Conservation (phyloP, 2,797 vertebrate genomes). For the Malurus leucopterus region DNA sequence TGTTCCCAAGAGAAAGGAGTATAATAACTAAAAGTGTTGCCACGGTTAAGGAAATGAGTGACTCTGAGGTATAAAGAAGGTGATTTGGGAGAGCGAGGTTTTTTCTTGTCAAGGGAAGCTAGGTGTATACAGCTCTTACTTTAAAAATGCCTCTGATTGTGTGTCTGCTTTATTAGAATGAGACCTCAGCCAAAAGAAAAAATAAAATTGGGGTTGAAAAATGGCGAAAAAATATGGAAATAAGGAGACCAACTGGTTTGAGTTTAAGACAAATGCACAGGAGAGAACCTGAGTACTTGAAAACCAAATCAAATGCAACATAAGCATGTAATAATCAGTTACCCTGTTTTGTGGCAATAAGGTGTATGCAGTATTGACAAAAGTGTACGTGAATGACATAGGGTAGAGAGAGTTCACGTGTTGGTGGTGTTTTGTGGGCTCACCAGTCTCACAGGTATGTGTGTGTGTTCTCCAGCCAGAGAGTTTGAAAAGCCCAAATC, state of each 20-base stretch:
- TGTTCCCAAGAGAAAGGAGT: not conserved
- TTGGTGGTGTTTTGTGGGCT: not conserved
- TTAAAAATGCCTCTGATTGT: not conserved
- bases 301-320: not conserved
- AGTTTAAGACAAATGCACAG: not conserved
- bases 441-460: not conserved
- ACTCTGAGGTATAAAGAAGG: not conserved
- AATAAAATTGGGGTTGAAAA: not conserved
- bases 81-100: not conserved
- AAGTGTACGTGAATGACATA: not conserved
- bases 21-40: not conserved
- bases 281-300: not conserved
- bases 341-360: not conserved
- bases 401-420: not conserved
- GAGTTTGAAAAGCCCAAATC: not conserved
- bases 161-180: not conserved
- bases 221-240: not conserved
- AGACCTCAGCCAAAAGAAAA: not conserved
- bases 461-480: not conserved
- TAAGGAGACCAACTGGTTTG: not conserved
- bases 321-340: not conserved
- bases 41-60: not conserved
- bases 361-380: not conserved
- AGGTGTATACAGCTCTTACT: not conserved
- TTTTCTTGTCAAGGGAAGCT: not conserved